Base-by-base conservation (phyloP, 2,888 invertebrate genomes). In the Cheilosia impressa region DNA sequence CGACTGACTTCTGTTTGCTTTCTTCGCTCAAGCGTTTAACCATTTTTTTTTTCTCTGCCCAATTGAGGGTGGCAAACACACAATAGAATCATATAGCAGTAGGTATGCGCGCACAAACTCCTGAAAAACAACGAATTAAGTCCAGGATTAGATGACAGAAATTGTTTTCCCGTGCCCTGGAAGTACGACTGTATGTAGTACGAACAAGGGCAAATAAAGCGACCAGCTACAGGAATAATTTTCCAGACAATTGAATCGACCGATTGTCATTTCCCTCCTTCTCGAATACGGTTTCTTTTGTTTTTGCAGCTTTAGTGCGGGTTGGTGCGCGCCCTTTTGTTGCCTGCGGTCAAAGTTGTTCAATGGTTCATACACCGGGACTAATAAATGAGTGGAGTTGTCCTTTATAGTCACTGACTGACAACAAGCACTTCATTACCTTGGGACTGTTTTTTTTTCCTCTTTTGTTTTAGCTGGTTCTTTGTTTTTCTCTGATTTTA, bases 181-280 rank as follows among this genome's bases (percentile, higher is more conserved):
- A 27, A 34, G 34, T n/a, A 31, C 31, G 2, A 9, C 31, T 31
- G 43, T 53, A 22, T 15, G 4, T 6, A 47, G 19, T 17, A 24
- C 24, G 34, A 24, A 53, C 24, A 31, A 52, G 10, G 52, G 19
- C 52, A 60, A 38, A 60, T 45, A 38, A 65, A 76, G 57, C 31
- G 58, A 66, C 57, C 72, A 6, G 9, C 45, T 68, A 58, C 52
- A 24, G 63, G 73, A 78, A 84, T 79, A 78, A 84, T 79, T 84
- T 84, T 84, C 79, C 73, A 69, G 45, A 53, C 79, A 79, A 84
- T 79, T 79, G 83, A 84, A 69, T 78, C 55, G 57, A 63, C 62
- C 78, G 79, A 83, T 79, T 78, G 72, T 52, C 57, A 62, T 83
- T 77, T 79, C 55, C 38, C 24, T 41, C 31, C n/a, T n/a, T 4